Percentiles rank a stretch among this genome's conserved stretches.
Evolutionary conservation across 2,888 invertebrate genomes (phyloP).

Genomic region (Euproctis similis): DNA sequence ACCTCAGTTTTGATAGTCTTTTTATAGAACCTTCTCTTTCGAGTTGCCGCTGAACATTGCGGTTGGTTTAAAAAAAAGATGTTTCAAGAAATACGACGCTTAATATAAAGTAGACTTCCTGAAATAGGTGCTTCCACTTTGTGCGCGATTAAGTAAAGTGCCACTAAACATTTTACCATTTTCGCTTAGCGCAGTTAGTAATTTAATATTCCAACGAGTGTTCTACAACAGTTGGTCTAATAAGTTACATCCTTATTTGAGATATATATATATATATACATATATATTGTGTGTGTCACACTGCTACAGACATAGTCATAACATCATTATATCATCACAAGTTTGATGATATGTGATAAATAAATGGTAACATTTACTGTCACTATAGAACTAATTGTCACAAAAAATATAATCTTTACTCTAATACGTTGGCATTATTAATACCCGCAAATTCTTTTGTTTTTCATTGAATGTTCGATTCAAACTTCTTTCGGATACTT

Average conservation of each 20-base stretch:
- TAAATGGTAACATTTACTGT: no score
- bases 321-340: no score
- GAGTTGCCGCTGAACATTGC: constrained; percentile 1
- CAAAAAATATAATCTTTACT: no score
- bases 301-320: no score
- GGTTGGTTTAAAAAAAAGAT: constrained; percentile 2
- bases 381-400: no score
- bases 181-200: constrained; percentile 10
- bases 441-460: no score
- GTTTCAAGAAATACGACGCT: constrained; percentile 13
- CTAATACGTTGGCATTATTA: no score
- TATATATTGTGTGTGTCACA: no score
- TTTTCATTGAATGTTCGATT: no score
- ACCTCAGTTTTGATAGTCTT: constrained; percentile 1
- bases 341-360: no score
- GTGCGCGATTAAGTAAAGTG: constrained; percentile 24
- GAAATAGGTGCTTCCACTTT: constrained; percentile 23
- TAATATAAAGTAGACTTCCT: constrained; percentile 15
- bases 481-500: no score
- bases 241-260: constrained; percentile 21
- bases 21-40: background rate
- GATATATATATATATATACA: no score
- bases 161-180: constrained; percentile 24
- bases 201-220: constrained; percentile 22
- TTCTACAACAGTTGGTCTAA: constrained; percentile 9